Evolutionary conservation across 1,140 invertebrate genomes (phyloP).

Genomic region (Drosophila varians): DNA sequence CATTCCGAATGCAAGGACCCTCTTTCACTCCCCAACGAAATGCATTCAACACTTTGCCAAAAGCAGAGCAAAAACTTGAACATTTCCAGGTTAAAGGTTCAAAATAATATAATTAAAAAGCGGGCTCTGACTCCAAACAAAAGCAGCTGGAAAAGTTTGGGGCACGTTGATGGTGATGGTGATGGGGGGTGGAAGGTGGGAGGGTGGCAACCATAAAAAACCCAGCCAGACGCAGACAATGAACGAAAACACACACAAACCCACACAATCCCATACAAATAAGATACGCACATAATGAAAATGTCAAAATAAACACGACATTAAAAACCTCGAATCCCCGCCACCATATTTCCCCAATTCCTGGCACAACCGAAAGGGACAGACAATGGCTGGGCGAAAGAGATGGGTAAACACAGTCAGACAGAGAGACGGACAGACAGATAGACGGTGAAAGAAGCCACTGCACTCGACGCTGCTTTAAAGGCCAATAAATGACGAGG

Average conservation of each 20-base stretch:
- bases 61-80: constrained; percentile 25
- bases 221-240: constrained; percentile 60
- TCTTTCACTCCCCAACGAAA: neutral
- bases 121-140: constrained; percentile 44
- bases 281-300: constrained; percentile 72
- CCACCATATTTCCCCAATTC: neutral
- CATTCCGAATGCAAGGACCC: constrained; percentile 27
- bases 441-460: constrained; percentile 49
- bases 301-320: constrained; percentile 82
- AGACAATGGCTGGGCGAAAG: constrained; percentile 26
- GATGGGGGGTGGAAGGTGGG: neutral
- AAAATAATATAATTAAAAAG: constrained; percentile 63
- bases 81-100: constrained; percentile 53
- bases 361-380: constrained; percentile 25
- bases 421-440: constrained; percentile 27
- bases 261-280: constrained; percentile 14
- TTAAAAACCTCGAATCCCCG: constrained; percentile 61
- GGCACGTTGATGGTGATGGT: too few relatives aligned
- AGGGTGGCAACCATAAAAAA: constrained; percentile 43
- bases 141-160: constrained; percentile 25
- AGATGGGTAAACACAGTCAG: constrained; percentile 8
- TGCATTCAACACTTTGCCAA: constrained; percentile 2
- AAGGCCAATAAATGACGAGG: constrained; percentile 75
- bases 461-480: constrained; percentile 69
- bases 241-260: constrained; percentile 41